Evolutionary conservation across 1,140 invertebrate species (phyloP), one percentile per base, ranked within the genome.

Genomic region (Drosophila virilis): DNA sequence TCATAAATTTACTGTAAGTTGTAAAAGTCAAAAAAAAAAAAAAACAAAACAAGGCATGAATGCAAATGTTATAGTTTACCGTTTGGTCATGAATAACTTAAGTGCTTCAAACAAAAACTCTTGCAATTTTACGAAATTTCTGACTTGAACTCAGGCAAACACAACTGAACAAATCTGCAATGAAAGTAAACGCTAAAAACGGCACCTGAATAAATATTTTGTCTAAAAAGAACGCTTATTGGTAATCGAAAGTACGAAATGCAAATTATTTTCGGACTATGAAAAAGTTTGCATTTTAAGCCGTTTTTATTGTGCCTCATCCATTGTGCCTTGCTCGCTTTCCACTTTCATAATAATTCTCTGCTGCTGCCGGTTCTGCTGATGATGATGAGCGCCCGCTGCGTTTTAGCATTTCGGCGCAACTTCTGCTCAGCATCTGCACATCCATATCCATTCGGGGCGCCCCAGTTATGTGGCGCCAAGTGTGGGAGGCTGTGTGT

Each of bases 401-500:
- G 83, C 61, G 79, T 83, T 83, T 80, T 77, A 88, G 65, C 79
- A 83, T 88, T 88, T 88, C 77, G 79, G 76, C 66, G 79, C 64
- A 89, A 79, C 62, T 78, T 81, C 80, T 62, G 64, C 54, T 64
- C 52, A 79, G 82, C 78, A 78, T 60, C 52, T 57, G 48, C 54
- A 60, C 61, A 70, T 60, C 60, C 69, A 67, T 58, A 65, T 58
- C 54, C 70, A 52, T 73, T 67, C 70, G 43, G 17, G 28, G 52
- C 52, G 70, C 73, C 69, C 57, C 83, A 86, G 83, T 66, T 73
- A 60, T 68, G 78, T 65, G 81, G 74, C 64, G 73, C 77, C 62
- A 52, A 65, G 48, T 69, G 57, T 45, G 51, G 62, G 62, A 32
- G 38, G 32, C 43, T 28, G 10, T 17, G 45, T 50, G 59, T 58